A percentile compares a stretch with the other conserved stretches of the same genome.
Evolutionary conservation across 2,113 vertebrate species (phyloP).

Genomic region (Mixornis gularis): DNA sequence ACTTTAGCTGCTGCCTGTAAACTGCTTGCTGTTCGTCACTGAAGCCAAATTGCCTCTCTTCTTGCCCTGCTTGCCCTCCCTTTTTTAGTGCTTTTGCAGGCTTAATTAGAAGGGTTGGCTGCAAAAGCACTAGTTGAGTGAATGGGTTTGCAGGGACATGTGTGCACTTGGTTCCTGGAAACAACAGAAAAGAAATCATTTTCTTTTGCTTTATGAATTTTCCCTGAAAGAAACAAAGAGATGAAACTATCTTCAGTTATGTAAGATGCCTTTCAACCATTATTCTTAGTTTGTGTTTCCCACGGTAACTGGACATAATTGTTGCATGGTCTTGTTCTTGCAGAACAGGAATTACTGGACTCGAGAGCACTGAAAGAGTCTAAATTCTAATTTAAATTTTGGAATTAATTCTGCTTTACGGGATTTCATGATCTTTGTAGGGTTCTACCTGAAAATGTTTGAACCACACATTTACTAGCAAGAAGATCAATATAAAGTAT

Average conservation of each 20-base stretch:
- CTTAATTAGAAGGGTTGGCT: conserved; percentile 4
- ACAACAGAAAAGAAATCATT: not conserved
- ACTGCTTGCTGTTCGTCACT: not conserved
- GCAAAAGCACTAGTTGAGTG: not conserved
- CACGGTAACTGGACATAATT: not conserved
- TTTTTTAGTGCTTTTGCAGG: not conserved
- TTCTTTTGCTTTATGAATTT: not conserved
- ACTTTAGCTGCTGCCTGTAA: not conserved
- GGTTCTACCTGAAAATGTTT: not conserved
- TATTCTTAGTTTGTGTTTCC: not conserved
- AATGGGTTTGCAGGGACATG: not conserved
- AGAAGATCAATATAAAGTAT: not conserved
- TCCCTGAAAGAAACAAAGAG: not conserved
- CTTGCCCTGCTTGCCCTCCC: not conserved
- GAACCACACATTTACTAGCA: not conserved
- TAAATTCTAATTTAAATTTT: not conserved
- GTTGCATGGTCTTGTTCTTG: not conserved
- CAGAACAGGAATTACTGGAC: not conserved
- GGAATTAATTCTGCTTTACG: not conserved
- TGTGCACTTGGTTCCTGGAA: not conserved
- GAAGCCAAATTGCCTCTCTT: not conserved
- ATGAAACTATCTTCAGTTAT: not conserved
- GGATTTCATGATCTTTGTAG: not conserved
- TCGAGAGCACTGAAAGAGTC: not conserved
- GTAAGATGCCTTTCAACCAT: conserved; percentile 2